Evolutionary conservation across 2,113 vertebrate genomes (phyloP).

Genomic region (Sceloporus tristichus): DNA sequence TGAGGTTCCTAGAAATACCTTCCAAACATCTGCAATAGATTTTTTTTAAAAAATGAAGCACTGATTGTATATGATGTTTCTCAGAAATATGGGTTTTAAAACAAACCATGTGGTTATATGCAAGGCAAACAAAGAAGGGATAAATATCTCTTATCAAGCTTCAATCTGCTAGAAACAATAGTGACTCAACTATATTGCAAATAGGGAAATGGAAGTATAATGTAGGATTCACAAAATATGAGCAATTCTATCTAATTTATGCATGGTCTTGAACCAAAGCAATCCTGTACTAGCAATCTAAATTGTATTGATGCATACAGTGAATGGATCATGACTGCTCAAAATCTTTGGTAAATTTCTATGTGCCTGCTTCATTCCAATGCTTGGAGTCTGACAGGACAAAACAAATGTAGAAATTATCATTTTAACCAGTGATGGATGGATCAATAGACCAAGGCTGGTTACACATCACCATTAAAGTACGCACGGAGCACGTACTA

Average conservation of each 20-base stretch:
- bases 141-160: not conserved
- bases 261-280: not conserved
- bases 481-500: too few relatives aligned
- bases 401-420: not conserved
- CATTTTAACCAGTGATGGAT: not conserved
- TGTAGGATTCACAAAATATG: not conserved
- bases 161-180: conserved; percentile 1
- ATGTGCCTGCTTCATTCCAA: not conserved
- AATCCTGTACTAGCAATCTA: not conserved
- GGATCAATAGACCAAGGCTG: not conserved
- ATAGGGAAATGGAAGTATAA: not conserved
- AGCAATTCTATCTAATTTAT: not conserved
- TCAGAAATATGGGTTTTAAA: not conserved
- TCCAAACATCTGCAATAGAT: not conserved
- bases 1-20: not conserved
- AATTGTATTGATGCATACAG: not conserved
- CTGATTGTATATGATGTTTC: not conserved
- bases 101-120: not conserved
- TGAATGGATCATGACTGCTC: not conserved
- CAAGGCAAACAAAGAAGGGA: not conserved
- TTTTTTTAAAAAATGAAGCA: not conserved
- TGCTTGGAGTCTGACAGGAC: not conserved
- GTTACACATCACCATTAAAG: too few relatives aligned
- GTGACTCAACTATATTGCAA: not conserved
- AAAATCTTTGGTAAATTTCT: not conserved